Base-by-base conservation (phyloP, 2,888 invertebrate genomes). In the Microctonus brassicae region DNA sequence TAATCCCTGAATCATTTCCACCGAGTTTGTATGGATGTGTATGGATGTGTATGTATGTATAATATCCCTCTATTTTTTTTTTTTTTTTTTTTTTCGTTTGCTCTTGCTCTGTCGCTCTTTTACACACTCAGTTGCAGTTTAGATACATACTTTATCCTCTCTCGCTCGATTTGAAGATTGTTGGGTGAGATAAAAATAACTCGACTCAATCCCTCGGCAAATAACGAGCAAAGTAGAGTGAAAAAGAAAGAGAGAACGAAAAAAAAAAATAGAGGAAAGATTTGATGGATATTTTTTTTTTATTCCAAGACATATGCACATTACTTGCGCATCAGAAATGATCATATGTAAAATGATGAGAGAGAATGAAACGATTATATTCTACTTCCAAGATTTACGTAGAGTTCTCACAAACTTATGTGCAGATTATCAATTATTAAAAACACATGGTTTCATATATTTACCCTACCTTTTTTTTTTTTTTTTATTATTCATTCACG, bases 361-460 rank as follows among this genome's bases (percentile, higher is more conserved):
- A 77, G 80, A 85, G 75, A 86, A 86, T 79, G 83, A 73, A 76
- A 76, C 81, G 79, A 82, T 86, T 85, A 83, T 87, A 77, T 77
- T 79, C 79, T 70, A 74, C 67, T 82, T 81, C 81, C 75, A 70
- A 77, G 85, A 83, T 74, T 75, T 73, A 72, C 70, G 69, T 53
- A 60, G 77, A 76, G 75, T 82, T 85, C 86, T 81, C 83, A 81
- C 80, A 79, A 82, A 78, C 73, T 77, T 77, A 66, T 70, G 76
- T 72, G 77, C 73, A 77, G 83, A 84, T 85, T 82, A 86, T 84
- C 84, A 86, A 86, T 86, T 86, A 87, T 86, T 84, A 86, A 83
- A 81, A 83, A 77, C 84, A 84, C 81, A 80, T 83, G 82, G 76
- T 29, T 57, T 63, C 69, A 69, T 69, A 62, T 60, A 33, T 10